phyloP scores from a whole-genome alignment of 2,797 vertebrate species.

The Otus scops region DNA sequence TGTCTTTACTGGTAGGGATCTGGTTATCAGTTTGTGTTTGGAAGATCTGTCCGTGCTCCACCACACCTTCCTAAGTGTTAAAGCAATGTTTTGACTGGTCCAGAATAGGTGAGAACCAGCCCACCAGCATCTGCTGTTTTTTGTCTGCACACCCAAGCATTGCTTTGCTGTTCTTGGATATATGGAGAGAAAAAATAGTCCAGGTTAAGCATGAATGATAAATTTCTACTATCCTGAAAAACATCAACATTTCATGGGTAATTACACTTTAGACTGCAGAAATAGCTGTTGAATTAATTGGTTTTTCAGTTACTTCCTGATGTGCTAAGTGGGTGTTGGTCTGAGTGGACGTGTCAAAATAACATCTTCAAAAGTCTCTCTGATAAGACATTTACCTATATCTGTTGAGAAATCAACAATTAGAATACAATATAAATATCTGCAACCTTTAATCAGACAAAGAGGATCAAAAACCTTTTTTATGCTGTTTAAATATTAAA shows the following conservation, averaged over 20 bases:
- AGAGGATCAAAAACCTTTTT: background rate
- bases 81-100: accelerated
- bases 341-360: background rate
- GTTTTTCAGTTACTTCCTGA: constrained; percentile 1
- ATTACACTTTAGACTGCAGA: constrained; percentile 2
- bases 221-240: background rate
- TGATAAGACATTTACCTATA: background rate
- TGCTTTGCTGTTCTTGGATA: background rate
- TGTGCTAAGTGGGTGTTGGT: background rate
- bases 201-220: background rate
- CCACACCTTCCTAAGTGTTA: background rate
- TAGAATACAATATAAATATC: background rate
- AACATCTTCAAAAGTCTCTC: background rate
- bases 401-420: background rate
- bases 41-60: background rate
- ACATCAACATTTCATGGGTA: background rate
- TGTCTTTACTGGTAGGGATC: accelerated
- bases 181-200: background rate
- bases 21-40: background rate
- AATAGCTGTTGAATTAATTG: constrained; percentile 29
- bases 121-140: background rate
- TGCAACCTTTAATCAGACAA: background rate
- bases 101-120: background rate
- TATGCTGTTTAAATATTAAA: background rate
- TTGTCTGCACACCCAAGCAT: background rate